Evolutionary conservation across 2,797 vertebrate genomes (phyloP).

Genomic region (Graptemys geographica): DNA sequence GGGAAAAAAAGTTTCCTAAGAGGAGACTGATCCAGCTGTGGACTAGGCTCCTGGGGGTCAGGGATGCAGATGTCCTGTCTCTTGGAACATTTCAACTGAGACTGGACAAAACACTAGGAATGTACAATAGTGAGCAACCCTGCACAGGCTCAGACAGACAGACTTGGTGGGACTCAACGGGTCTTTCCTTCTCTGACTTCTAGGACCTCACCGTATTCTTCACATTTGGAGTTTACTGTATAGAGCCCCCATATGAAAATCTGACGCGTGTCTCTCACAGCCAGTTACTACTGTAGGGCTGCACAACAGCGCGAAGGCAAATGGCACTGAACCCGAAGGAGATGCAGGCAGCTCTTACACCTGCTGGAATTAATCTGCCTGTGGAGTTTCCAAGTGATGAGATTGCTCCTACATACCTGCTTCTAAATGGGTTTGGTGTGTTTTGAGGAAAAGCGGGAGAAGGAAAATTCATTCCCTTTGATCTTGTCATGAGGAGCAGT

Average conservation of each 20-base stretch:
- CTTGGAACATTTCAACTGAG: neutral
- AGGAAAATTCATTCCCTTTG: neutral
- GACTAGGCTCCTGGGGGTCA: neutral
- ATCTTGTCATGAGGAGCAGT: neutral
- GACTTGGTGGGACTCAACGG: neutral
- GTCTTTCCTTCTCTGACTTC: neutral
- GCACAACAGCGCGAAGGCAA: neutral
- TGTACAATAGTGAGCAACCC: neutral
- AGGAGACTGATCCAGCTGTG: neutral
- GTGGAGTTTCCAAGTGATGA: neutral
- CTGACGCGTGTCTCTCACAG: neutral
- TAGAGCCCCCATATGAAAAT: neutral
- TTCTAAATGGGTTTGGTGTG: neutral
- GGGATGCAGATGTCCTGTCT: fast-evolving
- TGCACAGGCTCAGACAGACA: neutral
- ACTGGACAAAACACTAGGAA: neutral
- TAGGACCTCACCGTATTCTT: neutral
- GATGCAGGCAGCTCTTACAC: neutral
- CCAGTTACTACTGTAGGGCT: neutral
- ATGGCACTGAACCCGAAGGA: neutral
- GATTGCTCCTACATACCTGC: neutral
- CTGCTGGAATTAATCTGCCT: neutral
- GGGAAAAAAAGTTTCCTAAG: no score
- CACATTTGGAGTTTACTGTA: neutral
- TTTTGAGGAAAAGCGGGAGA: neutral